Percentiles rank a stretch among this genome's conserved stretches.
phyloP scores from a whole-genome alignment of 2,797 vertebrate species.

The Geotrypetes seraphini region DNA sequence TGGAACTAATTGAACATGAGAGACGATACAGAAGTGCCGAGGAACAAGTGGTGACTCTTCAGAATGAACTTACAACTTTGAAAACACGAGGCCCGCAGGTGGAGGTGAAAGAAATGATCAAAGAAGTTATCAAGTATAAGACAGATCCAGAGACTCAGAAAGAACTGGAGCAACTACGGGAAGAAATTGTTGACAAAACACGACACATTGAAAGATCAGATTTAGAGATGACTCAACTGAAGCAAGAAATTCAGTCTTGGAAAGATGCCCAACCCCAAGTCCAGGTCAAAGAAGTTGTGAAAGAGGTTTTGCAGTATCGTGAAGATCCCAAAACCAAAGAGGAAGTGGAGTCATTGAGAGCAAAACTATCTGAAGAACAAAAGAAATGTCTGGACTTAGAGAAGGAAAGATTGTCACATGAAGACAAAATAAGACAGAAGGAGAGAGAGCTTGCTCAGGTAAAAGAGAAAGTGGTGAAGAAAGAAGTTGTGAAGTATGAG shows the following conservation, averaged over 20 bases:
- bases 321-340: conserved; percentile 89
- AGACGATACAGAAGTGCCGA: conserved; percentile 70
- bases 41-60: conserved; percentile 67
- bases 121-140: conserved; percentile 94
- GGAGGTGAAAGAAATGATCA: conserved; percentile 85
- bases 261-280: conserved; percentile 85
- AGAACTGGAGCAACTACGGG: conserved; percentile 82
- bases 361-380: conserved; percentile 78
- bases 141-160: conserved; percentile 82
- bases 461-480: conserved; percentile 78
- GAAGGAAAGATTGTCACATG: conserved; percentile 58
- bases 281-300: conserved; percentile 85
- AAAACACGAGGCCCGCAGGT: conserved; percentile 77
- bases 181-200: conserved; percentile 87
- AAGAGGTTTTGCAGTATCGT: conserved; percentile 84
- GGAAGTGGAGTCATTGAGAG: conserved; percentile 76
- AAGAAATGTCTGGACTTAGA: conserved; percentile 83
- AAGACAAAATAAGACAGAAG: conserved; percentile 72
- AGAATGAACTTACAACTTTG: conserved; percentile 68
- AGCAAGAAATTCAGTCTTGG: conserved; percentile 82
- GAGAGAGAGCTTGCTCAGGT: conserved; percentile 84
- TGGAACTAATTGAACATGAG: conserved; percentile 85
- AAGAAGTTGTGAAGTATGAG: conserved; percentile 85
- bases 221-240: conserved; percentile 83
- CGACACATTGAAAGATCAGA: conserved; percentile 77